Conservation (phyloP, 2,113 vertebrate species). For the Pluvialis apricaria region DNA sequence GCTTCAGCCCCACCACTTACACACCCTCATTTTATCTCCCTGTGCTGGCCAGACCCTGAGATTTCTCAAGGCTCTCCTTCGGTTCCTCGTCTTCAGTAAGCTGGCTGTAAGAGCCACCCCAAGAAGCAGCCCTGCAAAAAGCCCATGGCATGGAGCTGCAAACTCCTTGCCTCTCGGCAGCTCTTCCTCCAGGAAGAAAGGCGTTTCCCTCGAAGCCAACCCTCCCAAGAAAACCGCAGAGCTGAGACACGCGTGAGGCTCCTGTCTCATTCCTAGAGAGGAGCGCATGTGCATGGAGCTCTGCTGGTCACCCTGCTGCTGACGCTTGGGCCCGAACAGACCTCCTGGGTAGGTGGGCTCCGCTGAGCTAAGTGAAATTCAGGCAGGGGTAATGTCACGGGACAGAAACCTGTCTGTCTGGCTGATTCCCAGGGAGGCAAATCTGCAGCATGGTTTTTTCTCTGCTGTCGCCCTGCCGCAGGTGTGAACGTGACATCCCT, state of each 20-base stretch:
- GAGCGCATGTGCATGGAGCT: not conserved
- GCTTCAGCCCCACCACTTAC: not conserved
- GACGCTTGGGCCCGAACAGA: not conserved
- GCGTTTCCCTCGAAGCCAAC: not conserved
- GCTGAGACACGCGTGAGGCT: fast-evolving
- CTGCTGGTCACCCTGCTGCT: not conserved
- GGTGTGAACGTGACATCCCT: fast-evolving
- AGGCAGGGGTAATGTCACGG: not conserved
- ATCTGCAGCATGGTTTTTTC: not conserved
- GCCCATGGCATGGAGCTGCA: not conserved
- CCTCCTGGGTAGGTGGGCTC: not conserved
- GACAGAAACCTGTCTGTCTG: not conserved
- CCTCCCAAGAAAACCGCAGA: not conserved
- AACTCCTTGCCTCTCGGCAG: not conserved
- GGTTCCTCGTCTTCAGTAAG: fast-evolving
- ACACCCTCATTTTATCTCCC: not conserved
- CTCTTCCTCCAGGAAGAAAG: not conserved
- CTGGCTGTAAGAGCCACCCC: not conserved
- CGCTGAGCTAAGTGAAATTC: not conserved
- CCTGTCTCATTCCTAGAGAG: not conserved
- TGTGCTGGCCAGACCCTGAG: not conserved
- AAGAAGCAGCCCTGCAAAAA: not conserved
- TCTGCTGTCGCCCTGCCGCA: not conserved
- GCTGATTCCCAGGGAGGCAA: not conserved
- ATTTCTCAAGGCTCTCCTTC: not conserved